Evolutionary conservation across 2,888 invertebrate species (phyloP).

Genomic region (Ischnus inquisitorius): DNA sequence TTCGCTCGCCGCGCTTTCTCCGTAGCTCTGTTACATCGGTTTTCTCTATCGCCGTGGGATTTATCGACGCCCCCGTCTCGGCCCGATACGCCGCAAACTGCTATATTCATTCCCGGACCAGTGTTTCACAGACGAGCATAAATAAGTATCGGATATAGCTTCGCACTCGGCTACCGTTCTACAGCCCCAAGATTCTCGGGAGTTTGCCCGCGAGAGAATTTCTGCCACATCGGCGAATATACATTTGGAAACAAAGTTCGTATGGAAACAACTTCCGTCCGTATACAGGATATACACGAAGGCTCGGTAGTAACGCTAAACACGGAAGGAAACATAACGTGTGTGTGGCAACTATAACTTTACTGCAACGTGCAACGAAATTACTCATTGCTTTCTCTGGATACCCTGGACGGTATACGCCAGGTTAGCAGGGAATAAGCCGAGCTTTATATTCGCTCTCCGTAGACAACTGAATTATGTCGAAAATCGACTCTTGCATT

Average conservation of each 20-base stretch:
- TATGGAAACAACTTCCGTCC: conserved; percentile 14
- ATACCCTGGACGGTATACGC: neutral
- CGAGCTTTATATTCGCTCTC: conserved; percentile 5
- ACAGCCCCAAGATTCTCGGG: conserved; percentile 54
- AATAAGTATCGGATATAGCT: conserved; percentile 68
- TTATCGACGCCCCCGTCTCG: conserved; percentile 54
- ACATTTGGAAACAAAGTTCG: conserved; percentile 25
- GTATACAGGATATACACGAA: conserved; percentile 2
- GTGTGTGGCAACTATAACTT: conserved; percentile 53
- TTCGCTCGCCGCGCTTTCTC: conserved; percentile 43
- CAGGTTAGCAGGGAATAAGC: neutral
- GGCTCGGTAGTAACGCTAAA: conserved; percentile 45
- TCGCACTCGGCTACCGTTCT: conserved; percentile 25
- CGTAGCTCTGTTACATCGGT: conserved; percentile 6
- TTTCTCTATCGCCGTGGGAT: conserved; percentile 35
- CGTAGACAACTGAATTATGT: neutral
- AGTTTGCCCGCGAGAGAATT: conserved; percentile 49
- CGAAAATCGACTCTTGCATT: neutral
- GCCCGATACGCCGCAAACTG: conserved; percentile 67
- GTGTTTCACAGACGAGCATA: conserved; percentile 70
- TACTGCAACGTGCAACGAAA: conserved; percentile 52
- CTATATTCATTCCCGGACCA: conserved; percentile 69
- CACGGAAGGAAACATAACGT: conserved; percentile 35
- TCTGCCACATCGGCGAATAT: conserved; percentile 42
- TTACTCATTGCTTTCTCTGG: conserved; percentile 50